Base-by-base conservation (phyloP, 2,113 vertebrate species). In the Neodon shergylaensis region DNA sequence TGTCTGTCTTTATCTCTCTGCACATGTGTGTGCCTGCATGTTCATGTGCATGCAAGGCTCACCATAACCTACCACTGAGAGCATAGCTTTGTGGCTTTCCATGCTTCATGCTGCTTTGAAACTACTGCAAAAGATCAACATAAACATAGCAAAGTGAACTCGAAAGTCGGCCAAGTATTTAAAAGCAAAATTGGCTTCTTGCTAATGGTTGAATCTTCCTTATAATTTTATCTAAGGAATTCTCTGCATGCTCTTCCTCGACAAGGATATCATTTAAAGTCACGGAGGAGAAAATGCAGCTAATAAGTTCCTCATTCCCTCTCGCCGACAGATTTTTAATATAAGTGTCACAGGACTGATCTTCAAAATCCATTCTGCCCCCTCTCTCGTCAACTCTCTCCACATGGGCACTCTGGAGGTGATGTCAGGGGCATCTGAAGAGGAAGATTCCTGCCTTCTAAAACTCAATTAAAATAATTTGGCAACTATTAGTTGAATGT, bases 181-280 rank as follows among this genome's bases (percentile, higher is more conserved):
- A 58, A 97, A 97, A 92, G 77, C 86, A 86, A 91, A 95, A 95
- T 90, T 81, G 95, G 76, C 65, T 93, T 96, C 65, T 68, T 65
- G 79, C 78, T 96, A 90, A 96, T 77, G 78, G 70, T 31, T 44
- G 83, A 54, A 17, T 96, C 70, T 54, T 88, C 74, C 84, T 82
- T 83, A 89, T 85, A 88, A 54, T 97, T 95, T 94, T 77, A 76
- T 89, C 79, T 39, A 47, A 95, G 89, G 77, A 36, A 90, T 91
- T 94, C 86, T 90, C 44, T 49, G 24, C 86, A 42, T 7, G 49
- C 28, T 79, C 94, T 94, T 88, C 52, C 49, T 91, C 84, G 96
- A 95, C 91, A 87, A 22, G 78, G 76, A 36, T 33, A 83, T 96
- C 96, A 95, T 81, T 97, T 94, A 94, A 96, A 95, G 79, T 96